These are phyloP conservation scores for Rhadina sibilatrix DNA, from an alignment of 2,113 vertebrate species.

Conservation along the genomic window DNA sequence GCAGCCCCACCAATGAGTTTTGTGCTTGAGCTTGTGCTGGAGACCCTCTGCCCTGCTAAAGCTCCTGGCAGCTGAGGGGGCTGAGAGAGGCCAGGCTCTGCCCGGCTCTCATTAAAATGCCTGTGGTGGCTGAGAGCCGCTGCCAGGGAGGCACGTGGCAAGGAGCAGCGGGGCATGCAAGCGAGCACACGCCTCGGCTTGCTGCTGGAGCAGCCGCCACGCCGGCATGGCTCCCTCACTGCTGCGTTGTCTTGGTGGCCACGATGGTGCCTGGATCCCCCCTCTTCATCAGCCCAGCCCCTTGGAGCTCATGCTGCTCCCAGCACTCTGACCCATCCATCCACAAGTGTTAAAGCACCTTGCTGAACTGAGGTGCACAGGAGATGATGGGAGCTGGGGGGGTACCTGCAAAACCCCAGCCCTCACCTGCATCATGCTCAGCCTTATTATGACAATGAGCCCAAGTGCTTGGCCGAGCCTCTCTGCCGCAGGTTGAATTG, in stretches of 20 bases:
- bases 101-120: conserved; percentile 31
- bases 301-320: background rate
- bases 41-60: background rate
- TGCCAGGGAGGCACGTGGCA: conserved; percentile 30
- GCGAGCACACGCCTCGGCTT: background rate
- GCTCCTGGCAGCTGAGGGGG: background rate
- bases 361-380: background rate
- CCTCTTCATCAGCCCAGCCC: background rate
- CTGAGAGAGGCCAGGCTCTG: background rate
- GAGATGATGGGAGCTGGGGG: background rate
- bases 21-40: accelerated
- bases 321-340: background rate
- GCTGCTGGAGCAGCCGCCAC: background rate
- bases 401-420: background rate
- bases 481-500: background rate
- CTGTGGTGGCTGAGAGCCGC: background rate
- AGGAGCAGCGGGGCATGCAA: background rate
- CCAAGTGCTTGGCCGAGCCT: accelerated
- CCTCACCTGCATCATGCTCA: background rate
- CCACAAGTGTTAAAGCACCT: background rate
- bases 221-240: background rate
- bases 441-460: background rate
- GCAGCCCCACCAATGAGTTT: background rate
- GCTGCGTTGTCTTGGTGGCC: background rate
- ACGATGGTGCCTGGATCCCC: background rate